phyloP scores from a whole-genome alignment of 1,140 invertebrate genomes.

The Aphidius ervi region DNA sequence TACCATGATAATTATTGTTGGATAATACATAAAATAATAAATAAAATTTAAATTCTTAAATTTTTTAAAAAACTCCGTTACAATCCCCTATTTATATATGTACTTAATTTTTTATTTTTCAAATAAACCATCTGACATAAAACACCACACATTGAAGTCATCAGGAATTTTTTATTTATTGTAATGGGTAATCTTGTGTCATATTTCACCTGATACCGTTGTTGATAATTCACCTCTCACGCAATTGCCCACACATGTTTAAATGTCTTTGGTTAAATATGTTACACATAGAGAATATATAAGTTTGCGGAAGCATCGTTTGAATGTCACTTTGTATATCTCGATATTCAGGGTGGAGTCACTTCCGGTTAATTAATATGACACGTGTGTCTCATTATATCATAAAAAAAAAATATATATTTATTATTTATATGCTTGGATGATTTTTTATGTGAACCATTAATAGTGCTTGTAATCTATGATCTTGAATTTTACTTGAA shows the following conservation, averaged over 20 bases:
- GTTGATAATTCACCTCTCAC: conserved; percentile 21
- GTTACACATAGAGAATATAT: neutral
- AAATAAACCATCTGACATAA: neutral
- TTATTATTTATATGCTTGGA: neutral
- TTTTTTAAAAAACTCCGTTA: too few relatives aligned
- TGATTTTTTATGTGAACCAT: neutral
- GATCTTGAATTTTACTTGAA: neutral
- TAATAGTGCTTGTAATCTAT: neutral
- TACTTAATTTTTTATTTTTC: neutral
- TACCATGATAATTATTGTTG: too few relatives aligned
- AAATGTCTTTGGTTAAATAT: too few relatives aligned
- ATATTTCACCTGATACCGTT: conserved; percentile 17
- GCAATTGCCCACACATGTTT: conserved; percentile 12
- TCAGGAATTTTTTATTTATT: conserved; percentile 1
- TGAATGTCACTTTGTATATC: conserved; percentile 10
- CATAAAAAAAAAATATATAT: conserved; percentile 23
- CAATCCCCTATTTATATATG: neutral
- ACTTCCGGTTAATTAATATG: conserved; percentile 24
- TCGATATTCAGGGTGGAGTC: conserved; percentile 8
- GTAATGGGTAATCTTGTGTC: neutral
- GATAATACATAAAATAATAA: too few relatives aligned
- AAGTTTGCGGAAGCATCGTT: neutral
- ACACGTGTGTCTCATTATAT: conserved; percentile 25
- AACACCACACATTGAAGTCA: conserved; percentile 12
- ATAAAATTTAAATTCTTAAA: too few relatives aligned